These are phyloP conservation scores for Elegia similella DNA, from an alignment of 2,888 invertebrate species.

Conservation along the genomic window DNA sequence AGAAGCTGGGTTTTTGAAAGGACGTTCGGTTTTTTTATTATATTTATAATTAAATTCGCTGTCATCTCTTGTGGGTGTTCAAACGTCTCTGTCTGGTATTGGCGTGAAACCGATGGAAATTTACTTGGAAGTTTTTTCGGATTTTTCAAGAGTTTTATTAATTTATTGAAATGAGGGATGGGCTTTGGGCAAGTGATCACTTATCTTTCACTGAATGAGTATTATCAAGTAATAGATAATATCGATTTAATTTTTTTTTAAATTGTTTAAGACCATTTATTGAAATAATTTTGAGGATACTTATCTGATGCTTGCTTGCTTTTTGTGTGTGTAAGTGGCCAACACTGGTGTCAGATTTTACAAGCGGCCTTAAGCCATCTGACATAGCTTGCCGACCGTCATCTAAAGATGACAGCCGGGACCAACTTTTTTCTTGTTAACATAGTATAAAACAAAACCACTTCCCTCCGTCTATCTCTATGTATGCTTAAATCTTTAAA, in stretches of 20 bases:
- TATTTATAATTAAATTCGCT: constrained; percentile 81
- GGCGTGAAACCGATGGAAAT: constrained; percentile 68
- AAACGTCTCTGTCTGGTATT: constrained; percentile 71
- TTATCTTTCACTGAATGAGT: not conserved
- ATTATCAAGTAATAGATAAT: not conserved
- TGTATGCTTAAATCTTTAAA: too few relatives aligned
- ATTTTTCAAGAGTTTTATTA: constrained; percentile 59
- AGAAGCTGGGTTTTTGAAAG: constrained; percentile 55
- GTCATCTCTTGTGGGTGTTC: constrained; percentile 70
- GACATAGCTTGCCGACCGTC: too few relatives aligned
- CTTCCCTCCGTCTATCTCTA: too few relatives aligned
- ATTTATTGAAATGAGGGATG: constrained; percentile 39
- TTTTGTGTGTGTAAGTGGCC: too few relatives aligned
- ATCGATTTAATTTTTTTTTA: not conserved
- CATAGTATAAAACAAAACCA: too few relatives aligned
- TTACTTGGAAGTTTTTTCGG: constrained; percentile 42
- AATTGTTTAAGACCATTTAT: too few relatives aligned
- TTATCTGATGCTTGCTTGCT: too few relatives aligned
- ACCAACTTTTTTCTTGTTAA: too few relatives aligned
- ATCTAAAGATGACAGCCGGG: too few relatives aligned
- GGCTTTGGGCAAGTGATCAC: not conserved
- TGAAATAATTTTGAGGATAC: too few relatives aligned
- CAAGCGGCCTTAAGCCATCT: too few relatives aligned
- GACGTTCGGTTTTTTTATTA: constrained; percentile 74
- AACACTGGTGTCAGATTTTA: too few relatives aligned